Conservation (phyloP, 2,113 vertebrate species). For the Mobula hypostoma region DNA sequence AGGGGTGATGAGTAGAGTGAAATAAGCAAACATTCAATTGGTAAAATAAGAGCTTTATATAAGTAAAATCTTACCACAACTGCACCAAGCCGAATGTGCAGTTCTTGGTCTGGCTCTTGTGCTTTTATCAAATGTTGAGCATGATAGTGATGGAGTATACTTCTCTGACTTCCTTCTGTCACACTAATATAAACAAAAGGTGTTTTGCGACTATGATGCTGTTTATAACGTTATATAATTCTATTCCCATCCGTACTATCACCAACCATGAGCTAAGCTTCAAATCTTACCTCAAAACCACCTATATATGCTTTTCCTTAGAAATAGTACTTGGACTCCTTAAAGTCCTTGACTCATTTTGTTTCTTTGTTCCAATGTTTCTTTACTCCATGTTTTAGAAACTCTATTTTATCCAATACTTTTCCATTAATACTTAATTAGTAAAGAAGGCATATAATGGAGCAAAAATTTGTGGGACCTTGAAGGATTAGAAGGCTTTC, state of each 20-base stretch:
- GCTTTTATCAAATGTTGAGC: background rate
- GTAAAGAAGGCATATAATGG: too few species aligned
- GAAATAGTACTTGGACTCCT: background rate
- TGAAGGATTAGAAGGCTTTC: too few species aligned
- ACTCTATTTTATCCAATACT: background rate
- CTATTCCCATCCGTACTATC: too few species aligned
- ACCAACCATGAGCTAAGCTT: background rate
- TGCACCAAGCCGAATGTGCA: background rate
- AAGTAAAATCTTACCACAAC: background rate
- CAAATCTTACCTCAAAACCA: background rate
- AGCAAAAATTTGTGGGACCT: too few species aligned
- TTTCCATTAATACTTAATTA: background rate
- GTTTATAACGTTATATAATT: too few species aligned
- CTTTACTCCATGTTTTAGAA: background rate
- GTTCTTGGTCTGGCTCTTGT: background rate
- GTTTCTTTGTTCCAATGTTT: background rate
- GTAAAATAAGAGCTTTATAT: background rate
- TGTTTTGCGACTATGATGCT: background rate
- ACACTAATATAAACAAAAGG: conserved; percentile 16
- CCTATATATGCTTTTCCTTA: background rate
- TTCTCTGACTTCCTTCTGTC: background rate
- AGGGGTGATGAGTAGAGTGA: too few species aligned
- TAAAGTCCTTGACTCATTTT: background rate
- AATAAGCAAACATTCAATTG: too few species aligned
- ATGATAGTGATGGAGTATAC: background rate